phyloP scores from a whole-genome alignment of 37 sponge, comb jelly and placozoan species.

The Dysidea cf. avara region DNA sequence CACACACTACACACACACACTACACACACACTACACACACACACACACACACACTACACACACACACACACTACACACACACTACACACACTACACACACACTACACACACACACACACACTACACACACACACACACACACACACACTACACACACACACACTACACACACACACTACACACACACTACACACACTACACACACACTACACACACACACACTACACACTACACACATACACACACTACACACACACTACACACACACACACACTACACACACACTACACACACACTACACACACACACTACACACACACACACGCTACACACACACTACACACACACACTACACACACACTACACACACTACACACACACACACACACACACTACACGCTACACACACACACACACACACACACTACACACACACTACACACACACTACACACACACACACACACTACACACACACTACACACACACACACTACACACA shows the following conservation, averaged over 20 bases:
- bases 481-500: conserved; percentile 9
- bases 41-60: conserved; percentile 9
- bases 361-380: neutral
- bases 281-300: conserved; percentile 4
- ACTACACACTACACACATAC: neutral
- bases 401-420: neutral
- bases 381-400: neutral
- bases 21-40: too few species aligned
- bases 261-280: neutral
- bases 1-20: too few species aligned
- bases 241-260: neutral
- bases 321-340: conserved; percentile 19
- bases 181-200: conserved; percentile 1
- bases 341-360: conserved; percentile 6
- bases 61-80: conserved; percentile 15
- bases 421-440: conserved; percentile 4
- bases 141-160: neutral
- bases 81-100: too few species aligned
- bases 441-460: too few species aligned
- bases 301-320: too few species aligned
- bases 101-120: neutral
- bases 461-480: too few species aligned
- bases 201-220: conserved; percentile 15
- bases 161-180: too few species aligned
- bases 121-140: conserved; percentile 10